These are phyloP conservation scores for Stegodyphus mimosarum DNA, from an alignment of 1,140 invertebrate genomes.

Conservation along the genomic window DNA sequence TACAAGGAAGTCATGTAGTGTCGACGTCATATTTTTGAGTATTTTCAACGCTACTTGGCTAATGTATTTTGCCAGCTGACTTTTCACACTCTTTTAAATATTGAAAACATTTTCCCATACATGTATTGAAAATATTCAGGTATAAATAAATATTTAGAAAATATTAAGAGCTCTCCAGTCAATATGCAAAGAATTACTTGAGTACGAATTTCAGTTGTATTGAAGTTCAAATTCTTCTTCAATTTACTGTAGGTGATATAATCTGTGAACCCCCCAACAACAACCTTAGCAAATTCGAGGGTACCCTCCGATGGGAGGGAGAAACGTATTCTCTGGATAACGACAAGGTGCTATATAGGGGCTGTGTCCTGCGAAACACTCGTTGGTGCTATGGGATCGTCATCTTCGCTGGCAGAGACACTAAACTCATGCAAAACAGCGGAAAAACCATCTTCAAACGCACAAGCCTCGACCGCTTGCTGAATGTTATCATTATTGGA, in stretches of 20 bases:
- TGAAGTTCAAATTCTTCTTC: too few relatives aligned
- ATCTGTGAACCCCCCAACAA: conserved; percentile 98
- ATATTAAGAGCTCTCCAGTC: too few relatives aligned
- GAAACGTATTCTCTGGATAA: conserved; percentile 87
- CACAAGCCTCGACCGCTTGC: conserved; percentile 96
- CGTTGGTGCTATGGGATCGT: conserved; percentile 98
- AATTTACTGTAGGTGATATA: conserved; percentile 80
- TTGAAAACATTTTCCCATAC: too few relatives aligned
- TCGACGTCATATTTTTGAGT: too few relatives aligned
- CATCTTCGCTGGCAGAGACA: conserved; percentile 97
- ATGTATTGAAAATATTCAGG: too few relatives aligned
- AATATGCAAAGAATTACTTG: too few relatives aligned
- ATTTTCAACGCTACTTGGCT: too few relatives aligned
- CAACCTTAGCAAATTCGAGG: conserved; percentile 97
- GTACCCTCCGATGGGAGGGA: conserved; percentile 76
- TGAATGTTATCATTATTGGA: conserved; percentile 98
- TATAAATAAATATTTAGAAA: too few relatives aligned
- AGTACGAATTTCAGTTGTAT: too few relatives aligned
- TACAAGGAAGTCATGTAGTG: too few relatives aligned
- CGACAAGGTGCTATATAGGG: conserved; percentile 91
- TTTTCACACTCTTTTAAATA: too few relatives aligned
- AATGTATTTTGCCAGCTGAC: too few relatives aligned
- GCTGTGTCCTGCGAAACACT: conserved; percentile 93
- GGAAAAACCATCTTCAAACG: conserved; percentile 99
- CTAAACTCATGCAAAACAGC: conserved; percentile 99